Base-by-base conservation (phyloP, 2,888 invertebrate species). In the Andrena minutula region DNA sequence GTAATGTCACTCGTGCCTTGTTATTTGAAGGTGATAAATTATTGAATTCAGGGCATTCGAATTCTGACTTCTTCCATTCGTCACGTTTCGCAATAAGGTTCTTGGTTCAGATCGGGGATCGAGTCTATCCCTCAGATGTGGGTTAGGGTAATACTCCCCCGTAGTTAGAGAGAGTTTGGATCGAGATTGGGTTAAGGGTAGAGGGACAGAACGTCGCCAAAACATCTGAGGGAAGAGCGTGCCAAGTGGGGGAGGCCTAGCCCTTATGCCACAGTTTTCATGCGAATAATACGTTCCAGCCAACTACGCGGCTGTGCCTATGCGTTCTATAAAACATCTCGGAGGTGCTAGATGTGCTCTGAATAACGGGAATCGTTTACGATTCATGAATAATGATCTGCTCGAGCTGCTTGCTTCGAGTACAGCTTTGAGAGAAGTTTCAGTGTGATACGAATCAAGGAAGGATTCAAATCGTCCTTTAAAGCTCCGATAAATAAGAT, bases 101-200 rank as follows among this genome's bases (percentile, higher is more conserved):
- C 2, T 64, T 26, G 10, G 16, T 72, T 49, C 16, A 10, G 10
- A 30, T 30, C 26, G 12, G n/a, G 35, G 20, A 56, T 49, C 26
- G 32, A 4, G 53, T n/a, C 30, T 47, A 47, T 23, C 16, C 8
- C 30, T 63, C 32, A n/a, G 20, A 72, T 64, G 30, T 64, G n/a
- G 28, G n/a, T 63, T 70, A 41, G 51, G 53, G n/a, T 23, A 41
- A 10, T 53, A 53, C 49, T 23, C 66, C n/a, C 35, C 49, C 12
- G 41, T 53, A 41, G 66, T 23, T 61, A 26, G 23, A 30, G 32
- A 12, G 51, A 10, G 60, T 61, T 66, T 47, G 23, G 41, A 47
- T 8, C 61, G 30, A 20, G 74, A 74, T 74, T 66, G 61, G 66
- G 74, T 78, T 77, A 74, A 74, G 74, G 77, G 51, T 61, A 12